phyloP scores from a whole-genome alignment of 2,797 vertebrate species.

The Dallia pectoralis region DNA sequence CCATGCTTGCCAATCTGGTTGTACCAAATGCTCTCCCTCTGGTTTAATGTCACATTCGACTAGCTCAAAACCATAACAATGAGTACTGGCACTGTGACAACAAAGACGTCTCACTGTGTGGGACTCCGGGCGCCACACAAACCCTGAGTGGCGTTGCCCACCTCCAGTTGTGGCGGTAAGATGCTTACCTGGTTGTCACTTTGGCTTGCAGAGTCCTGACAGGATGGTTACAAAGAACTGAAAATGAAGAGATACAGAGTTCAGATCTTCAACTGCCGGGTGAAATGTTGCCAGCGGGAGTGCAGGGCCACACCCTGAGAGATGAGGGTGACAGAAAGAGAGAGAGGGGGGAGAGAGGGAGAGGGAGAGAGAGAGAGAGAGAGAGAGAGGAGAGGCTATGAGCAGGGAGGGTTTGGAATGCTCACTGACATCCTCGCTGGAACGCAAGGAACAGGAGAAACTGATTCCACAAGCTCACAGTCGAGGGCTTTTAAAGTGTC shows the following conservation, averaged over 20 bases:
- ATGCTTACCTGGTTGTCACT: constrained; percentile 37
- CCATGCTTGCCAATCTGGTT: background rate
- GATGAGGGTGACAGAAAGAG: no score
- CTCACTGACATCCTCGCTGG: constrained; percentile 72
- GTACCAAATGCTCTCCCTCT: background rate
- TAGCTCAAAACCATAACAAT: background rate
- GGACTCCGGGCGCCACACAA: background rate
- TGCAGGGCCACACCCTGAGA: background rate
- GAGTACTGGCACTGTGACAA: background rate
- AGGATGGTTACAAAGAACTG: constrained; percentile 12
- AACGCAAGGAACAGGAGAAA: constrained; percentile 41
- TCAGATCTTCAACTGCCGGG: background rate
- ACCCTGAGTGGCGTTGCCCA: background rate
- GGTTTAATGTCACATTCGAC: background rate
- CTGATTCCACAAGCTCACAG: constrained; percentile 25
- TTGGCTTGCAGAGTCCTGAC: constrained; percentile 2
- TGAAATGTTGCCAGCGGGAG: constrained; percentile 2
- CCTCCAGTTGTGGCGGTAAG: constrained; percentile 3
- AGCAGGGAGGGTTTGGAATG: constrained; percentile 62
- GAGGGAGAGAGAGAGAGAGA: constrained; percentile 4
- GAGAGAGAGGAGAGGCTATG: constrained; percentile 26
- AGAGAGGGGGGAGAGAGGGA: background rate
- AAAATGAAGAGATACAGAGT: constrained; percentile 15
- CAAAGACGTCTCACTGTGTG: background rate
- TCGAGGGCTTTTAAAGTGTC: constrained; percentile 22